These are phyloP conservation scores for Pectinophora gossypiella DNA, from an alignment of 1,140 invertebrate genomes.

Conservation along the genomic window DNA sequence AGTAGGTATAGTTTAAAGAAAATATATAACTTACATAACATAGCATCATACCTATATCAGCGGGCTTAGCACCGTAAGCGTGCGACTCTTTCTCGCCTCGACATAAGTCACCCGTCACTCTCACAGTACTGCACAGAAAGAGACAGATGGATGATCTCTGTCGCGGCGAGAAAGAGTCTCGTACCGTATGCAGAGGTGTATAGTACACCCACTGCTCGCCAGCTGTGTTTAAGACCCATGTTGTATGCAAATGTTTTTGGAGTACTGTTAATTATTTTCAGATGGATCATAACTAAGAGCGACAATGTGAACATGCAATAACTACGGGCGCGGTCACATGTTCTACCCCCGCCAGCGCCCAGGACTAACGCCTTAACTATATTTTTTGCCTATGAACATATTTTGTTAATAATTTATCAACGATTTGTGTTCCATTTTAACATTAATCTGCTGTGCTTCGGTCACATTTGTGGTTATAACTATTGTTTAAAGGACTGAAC, in stretches of 20 bases:
- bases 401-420: slow-evolving; percentile 61
- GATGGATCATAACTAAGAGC: slow-evolving; percentile 65
- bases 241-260: background rate
- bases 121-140: too few species aligned
- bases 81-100: too few species aligned
- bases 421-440: slow-evolving; percentile 44
- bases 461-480: background rate
- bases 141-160: too few species aligned
- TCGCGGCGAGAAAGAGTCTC: too few species aligned
- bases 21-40: too few species aligned
- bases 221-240: too few species aligned
- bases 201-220: too few species aligned
- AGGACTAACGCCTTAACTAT: slow-evolving; percentile 15
- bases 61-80: too few species aligned
- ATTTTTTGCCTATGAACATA: slow-evolving; percentile 55
- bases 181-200: too few species aligned
- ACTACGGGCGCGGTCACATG: background rate
- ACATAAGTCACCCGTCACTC: too few species aligned
- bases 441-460: slow-evolving; percentile 27
- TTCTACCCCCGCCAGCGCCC: slow-evolving; percentile 8
- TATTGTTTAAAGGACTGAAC: background rate
- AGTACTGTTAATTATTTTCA: slow-evolving; percentile 22
- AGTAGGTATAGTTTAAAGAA: too few species aligned
- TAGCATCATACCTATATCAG: too few species aligned
- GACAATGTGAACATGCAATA: slow-evolving; percentile 9